Evolutionary conservation across 2,113 vertebrate genomes (phyloP).

Genomic region (Megatriorchis doriae): DNA sequence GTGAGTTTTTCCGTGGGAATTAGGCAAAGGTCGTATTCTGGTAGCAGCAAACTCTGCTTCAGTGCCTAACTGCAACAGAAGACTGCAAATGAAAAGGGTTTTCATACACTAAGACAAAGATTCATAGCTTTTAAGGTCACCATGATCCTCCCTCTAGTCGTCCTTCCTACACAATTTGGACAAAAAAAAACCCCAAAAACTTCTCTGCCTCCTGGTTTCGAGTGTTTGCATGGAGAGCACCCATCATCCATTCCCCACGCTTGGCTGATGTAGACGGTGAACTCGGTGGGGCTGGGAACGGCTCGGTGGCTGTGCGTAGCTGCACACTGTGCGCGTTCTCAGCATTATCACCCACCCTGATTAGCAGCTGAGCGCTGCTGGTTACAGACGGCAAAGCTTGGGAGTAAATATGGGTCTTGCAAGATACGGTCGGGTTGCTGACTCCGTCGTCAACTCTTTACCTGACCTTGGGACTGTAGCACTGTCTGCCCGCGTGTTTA

Average conservation of each 20-base stretch:
- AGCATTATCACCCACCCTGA: neutral
- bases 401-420: neutral
- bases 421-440: neutral
- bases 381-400: neutral
- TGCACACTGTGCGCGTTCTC: neutral
- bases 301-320: neutral
- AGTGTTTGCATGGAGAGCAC: neutral
- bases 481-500: neutral
- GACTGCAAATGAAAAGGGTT: constrained; percentile 35
- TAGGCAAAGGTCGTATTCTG: neutral
- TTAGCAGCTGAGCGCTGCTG: neutral
- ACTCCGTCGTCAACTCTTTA: neutral
- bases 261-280: neutral
- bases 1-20: constrained; percentile 25
- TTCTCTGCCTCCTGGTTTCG: neutral
- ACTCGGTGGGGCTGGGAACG: neutral
- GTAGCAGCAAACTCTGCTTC: constrained; percentile 8
- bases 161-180: neutral
- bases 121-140: neutral
- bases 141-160: neutral
- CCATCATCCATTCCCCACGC: neutral
- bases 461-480: constrained; percentile 36
- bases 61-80: constrained; percentile 34
- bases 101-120: neutral
- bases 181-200: neutral